Percentiles rank a stretch among this genome's conserved stretches.
These are phyloP conservation scores for Serrognathus titanus DNA, from an alignment of 2,888 invertebrate species.

Conservation along the genomic window DNA sequence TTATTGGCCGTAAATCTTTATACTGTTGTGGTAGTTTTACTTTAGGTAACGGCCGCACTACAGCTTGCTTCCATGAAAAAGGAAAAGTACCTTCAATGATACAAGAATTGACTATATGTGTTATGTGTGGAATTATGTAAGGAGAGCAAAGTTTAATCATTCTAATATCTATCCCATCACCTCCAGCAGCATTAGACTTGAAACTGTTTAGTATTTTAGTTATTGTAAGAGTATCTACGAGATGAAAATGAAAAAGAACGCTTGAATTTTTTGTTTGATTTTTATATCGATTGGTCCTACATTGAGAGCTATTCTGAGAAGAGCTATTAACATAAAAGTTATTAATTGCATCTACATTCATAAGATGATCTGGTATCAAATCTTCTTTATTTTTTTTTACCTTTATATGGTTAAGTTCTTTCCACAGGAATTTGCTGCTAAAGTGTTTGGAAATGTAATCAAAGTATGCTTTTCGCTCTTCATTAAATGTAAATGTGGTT, in stretches of 20 bases:
- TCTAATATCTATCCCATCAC: not conserved
- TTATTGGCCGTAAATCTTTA: slow-evolving; percentile 2
- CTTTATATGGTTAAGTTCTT: too few species aligned
- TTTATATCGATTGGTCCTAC: too few species aligned
- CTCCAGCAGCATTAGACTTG: not conserved
- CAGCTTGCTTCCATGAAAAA: not conserved
- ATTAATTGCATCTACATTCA: too few species aligned
- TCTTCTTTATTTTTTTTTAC: too few species aligned
- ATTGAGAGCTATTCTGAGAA: too few species aligned
- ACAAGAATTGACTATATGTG: not conserved
- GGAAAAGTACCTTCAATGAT: not conserved
- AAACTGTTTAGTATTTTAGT: not conserved
- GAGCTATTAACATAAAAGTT: too few species aligned
- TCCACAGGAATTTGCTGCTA: too few species aligned
- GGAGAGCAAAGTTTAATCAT: not conserved
- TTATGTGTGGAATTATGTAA: not conserved
- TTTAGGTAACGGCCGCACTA: slow-evolving; percentile 3
- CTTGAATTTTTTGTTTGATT: too few species aligned
- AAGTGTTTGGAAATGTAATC: not conserved
- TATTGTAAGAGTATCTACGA: not conserved
- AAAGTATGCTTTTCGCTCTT: slow-evolving; percentile 1
- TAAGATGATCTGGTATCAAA: too few species aligned
- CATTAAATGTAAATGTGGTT: not conserved
- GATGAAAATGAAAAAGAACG: not conserved
- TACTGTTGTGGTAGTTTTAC: not conserved